Conservation (phyloP, 92 coral and sea anemone species). For the Heteractis magnifica region DNA sequence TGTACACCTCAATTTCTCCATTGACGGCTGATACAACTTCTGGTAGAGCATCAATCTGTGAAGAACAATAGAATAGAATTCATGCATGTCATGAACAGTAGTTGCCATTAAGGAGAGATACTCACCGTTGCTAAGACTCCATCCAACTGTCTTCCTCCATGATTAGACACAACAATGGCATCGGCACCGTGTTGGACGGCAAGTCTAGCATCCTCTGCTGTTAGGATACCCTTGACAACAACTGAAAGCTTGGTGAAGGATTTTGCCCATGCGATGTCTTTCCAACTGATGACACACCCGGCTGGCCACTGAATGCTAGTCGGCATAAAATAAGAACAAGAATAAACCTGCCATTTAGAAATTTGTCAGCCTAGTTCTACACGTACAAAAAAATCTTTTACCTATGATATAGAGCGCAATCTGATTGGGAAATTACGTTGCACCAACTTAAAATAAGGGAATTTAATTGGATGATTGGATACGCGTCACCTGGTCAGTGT, state of each 20-base stretch:
- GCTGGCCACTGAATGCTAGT: neutral
- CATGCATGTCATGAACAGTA: neutral
- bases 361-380: too few relatives aligned
- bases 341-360: too few relatives aligned
- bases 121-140: neutral
- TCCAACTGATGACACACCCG: constrained; percentile 37
- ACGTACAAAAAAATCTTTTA: too few relatives aligned
- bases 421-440: too few relatives aligned
- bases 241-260: constrained; percentile 61
- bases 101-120: too few relatives aligned
- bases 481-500: too few relatives aligned
- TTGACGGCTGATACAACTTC: constrained; percentile 35
- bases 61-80: neutral
- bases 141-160: constrained; percentile 76
- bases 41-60: constrained; percentile 37
- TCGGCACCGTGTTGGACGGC: constrained; percentile 73
- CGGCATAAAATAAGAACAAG: neutral
- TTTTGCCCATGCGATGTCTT: constrained; percentile 50
- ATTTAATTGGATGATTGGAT: too few relatives aligned
- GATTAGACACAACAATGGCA: constrained; percentile 82
- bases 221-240: constrained; percentile 65
- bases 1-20: constrained; percentile 36
- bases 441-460: too few relatives aligned
- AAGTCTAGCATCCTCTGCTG: constrained; percentile 74
- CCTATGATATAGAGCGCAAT: too few relatives aligned